These are phyloP conservation scores for Enteromius anoplus DNA, from an alignment of 2,797 vertebrate genomes.

Conservation along the genomic window DNA sequence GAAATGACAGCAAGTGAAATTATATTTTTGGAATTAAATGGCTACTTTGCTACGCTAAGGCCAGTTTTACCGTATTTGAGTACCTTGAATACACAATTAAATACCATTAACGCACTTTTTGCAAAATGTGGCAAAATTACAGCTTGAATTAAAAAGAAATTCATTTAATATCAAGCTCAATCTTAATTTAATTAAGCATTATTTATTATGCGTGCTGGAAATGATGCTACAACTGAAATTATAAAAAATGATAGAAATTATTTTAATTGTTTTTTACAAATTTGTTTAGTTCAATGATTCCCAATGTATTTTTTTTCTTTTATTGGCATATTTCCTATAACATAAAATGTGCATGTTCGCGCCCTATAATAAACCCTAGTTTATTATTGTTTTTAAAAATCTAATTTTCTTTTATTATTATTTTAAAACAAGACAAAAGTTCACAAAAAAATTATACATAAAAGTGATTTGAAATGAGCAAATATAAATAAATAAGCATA, in stretches of 20 bases:
- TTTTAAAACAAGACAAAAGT: background rate
- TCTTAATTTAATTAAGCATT: background rate
- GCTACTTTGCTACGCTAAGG: background rate
- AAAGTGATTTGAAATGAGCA: background rate
- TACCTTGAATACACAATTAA: background rate
- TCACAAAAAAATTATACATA: background rate
- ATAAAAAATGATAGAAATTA: background rate
- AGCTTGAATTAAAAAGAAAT: background rate
- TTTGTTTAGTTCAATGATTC: background rate
- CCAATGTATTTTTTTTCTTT: too few species aligned
- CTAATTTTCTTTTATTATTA: background rate
- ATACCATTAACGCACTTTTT: background rate
- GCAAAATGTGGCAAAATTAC: background rate
- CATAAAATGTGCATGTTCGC: background rate
- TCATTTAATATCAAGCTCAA: background rate
- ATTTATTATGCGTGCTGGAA: background rate
- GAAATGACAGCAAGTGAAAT: background rate
- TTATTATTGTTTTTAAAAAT: background rate
- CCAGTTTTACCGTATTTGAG: background rate
- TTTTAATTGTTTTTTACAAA: background rate
- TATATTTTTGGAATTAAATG: background rate
- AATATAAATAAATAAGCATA: slow-evolving; percentile 1
- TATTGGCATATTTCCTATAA: background rate
- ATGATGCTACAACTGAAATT: background rate
- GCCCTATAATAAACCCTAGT: background rate